Evolutionary conservation across 1,140 invertebrate species (phyloP), one percentile per base, ranked within the genome.

Genomic region (Kradibia gibbosae): DNA sequence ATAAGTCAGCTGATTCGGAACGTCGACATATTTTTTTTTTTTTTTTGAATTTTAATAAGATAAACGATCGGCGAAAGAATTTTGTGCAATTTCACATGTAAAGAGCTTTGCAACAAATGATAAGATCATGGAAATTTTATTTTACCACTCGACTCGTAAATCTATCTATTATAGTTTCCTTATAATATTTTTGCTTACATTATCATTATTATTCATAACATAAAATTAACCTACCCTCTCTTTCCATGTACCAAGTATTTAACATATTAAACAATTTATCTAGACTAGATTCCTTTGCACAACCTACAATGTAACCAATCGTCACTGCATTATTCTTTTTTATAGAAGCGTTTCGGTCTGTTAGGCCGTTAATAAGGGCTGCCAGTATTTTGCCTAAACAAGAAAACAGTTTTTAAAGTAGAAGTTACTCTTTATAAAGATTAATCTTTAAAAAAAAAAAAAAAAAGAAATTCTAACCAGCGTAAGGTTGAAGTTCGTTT

Each of bases 201-300:
- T n/a, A n/a, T n/a, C n/a, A n/a, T n/a, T 28, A 28, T 60, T 11
- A 28, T 13, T 60, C 1, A 34, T 10, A 28, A 67, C 22, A 39
- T 39, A 7, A n/a, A 67, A 39, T 39, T 39, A 48, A 71, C 34
- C 39, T 86, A 92, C 92, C 93, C 92, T 95, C 94, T 87, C 93
- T 93, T 85, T 95, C 94, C 85, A 96, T 93, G 87, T 97, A 98
- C 91, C 97, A 94, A 25, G 92, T 93, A 82, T 95, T 94, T 67
- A 98, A 91, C 88, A 95, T 97, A 83, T 93, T 93, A 87, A 98
- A 95, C 17, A 99, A 89, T 87, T 97, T 98, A 84, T 97, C 96
- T 67, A 97, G 92, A 86, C 96, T 97, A 84, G 95, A 95, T 79
- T 96, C 94, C 92, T 98, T 98, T n/a, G 96, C 96, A 82, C 94